phyloP scores from a whole-genome alignment of 2,888 invertebrate species.

The Danaus chrysippus region DNA sequence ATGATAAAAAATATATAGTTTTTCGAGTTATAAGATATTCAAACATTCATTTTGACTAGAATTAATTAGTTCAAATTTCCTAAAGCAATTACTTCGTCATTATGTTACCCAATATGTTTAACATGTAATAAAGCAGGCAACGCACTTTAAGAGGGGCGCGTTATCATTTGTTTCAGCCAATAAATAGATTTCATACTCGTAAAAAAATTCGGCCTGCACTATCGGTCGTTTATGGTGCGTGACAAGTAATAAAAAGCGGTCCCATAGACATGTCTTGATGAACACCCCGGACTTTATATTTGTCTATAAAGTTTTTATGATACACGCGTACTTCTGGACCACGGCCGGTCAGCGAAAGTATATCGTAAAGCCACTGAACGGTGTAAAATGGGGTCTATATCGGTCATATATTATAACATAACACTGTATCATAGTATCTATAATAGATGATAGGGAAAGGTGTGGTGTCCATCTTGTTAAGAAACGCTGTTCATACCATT shows the following conservation, averaged over 20 bases:
- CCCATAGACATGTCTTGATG: slow-evolving; percentile 70
- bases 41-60: too few relatives aligned
- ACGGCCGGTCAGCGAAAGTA: slow-evolving; percentile 67
- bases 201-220: slow-evolving; percentile 57
- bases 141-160: slow-evolving; percentile 16
- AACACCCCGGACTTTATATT: slow-evolving; percentile 68
- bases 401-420: slow-evolving; percentile 9
- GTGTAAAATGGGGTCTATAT: slow-evolving; percentile 48
- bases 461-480: too few relatives aligned
- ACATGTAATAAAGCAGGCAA: slow-evolving; percentile 12
- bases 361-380: slow-evolving; percentile 68
- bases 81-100: too few relatives aligned
- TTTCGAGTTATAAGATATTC: too few relatives aligned
- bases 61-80: too few relatives aligned
- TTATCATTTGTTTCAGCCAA: slow-evolving; percentile 41
- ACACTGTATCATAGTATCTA: background rate
- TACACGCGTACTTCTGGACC: slow-evolving; percentile 53
- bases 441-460: background rate
- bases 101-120: too few relatives aligned
- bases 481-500: too few relatives aligned
- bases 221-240: slow-evolving; percentile 72
- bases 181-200: slow-evolving; percentile 61
- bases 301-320: slow-evolving; percentile 68
- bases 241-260: slow-evolving; percentile 75
- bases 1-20: too few relatives aligned